Conservation (phyloP, 2,888 invertebrate genomes). For the Cheilosia impressa region DNA sequence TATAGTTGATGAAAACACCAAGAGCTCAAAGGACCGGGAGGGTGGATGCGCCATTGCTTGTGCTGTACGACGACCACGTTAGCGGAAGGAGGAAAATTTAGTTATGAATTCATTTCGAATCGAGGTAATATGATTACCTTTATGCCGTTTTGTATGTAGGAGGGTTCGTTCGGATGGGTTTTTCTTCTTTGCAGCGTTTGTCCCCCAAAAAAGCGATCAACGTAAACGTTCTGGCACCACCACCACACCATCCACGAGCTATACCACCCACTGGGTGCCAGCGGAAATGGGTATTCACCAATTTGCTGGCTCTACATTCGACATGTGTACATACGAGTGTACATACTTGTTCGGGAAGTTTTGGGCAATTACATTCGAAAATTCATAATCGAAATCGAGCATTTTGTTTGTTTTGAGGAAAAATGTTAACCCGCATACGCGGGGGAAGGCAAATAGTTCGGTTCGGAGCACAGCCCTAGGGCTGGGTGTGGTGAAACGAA, state of each 20-base stretch:
- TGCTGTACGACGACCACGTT: constrained; percentile 17
- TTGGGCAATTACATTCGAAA: constrained; percentile 70
- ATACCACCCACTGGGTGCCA: constrained; percentile 22
- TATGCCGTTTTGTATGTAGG: constrained; percentile 80
- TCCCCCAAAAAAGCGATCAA: constrained; percentile 64
- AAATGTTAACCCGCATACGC: constrained; percentile 14
- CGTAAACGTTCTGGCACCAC: constrained; percentile 68
- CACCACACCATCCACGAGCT: background rate
- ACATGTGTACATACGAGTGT: constrained; percentile 16
- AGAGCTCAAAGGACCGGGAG: constrained; percentile 31
- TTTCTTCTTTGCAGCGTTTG: constrained; percentile 39
- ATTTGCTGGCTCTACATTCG: constrained; percentile 27
- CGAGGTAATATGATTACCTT: constrained; percentile 83
- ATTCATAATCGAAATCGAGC: constrained; percentile 71
- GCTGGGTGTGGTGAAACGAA: constrained; percentile 7
- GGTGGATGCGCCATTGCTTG: constrained; percentile 13
- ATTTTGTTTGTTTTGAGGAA: constrained; percentile 62
- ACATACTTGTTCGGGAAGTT: constrained; percentile 45
- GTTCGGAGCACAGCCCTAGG: background rate
- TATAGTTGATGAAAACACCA: constrained; percentile 39
- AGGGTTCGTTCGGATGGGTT: constrained; percentile 75
- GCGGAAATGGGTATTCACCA: constrained; percentile 65
- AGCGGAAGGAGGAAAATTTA: constrained; percentile 80
- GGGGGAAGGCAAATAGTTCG: constrained; percentile 31
- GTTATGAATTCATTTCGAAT: constrained; percentile 83